Evolutionary conservation across 2,113 vertebrate genomes (phyloP), one percentile per base, ranked within the genome.

Genomic region (Myotis lucifugus): DNA sequence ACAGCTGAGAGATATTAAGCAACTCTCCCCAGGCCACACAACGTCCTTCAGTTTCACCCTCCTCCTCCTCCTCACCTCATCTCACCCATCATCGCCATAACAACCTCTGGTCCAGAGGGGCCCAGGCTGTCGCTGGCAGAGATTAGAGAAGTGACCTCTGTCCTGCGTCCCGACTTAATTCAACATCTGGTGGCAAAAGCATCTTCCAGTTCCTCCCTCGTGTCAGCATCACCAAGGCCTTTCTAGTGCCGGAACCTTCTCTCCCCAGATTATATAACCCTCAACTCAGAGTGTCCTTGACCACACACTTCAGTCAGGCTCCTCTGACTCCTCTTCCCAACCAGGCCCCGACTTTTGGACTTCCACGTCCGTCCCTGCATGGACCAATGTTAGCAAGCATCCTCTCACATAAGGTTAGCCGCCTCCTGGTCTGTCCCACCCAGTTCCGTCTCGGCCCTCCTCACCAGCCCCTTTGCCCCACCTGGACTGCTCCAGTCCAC

Each of bases 401-500:
- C 37, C 56, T 46, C 52, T 54, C 52, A 54, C 2, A 19, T 19
- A 19, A 6, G 52, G 18, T 54, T 19, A 54, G 18, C 77, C 3
- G 0, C 12, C 3, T 15, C 29, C 21, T 21, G 23, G 32, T 32
- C 23, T n/a, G 32, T 46, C 79, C 69, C 67, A 17, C 25, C 19
- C 46, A 6, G 74, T 13, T 19, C 15, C 3, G 15, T 10, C 19
- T 17, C 17, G 8, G 32, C 48, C 76, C 70, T 12, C 52, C 18
- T 48, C 40, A 8, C 81, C 11, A 4, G 18, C 10, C 13, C 23
- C 83, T 64, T 9, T 25, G 69, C 50, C 69, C 23, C 69, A 32
- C 7, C 17, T 3, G 37, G 37, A 40, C 6, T 15, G 0, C 56
- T 48, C 42, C 27, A 9, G 27, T 18, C 83, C 59, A 7, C 0